A percentile compares a stretch with the other conserved stretches of the same genome.
phyloP scores from a whole-genome alignment of 2,888 invertebrate genomes.

The Mesoligia furuncula region DNA sequence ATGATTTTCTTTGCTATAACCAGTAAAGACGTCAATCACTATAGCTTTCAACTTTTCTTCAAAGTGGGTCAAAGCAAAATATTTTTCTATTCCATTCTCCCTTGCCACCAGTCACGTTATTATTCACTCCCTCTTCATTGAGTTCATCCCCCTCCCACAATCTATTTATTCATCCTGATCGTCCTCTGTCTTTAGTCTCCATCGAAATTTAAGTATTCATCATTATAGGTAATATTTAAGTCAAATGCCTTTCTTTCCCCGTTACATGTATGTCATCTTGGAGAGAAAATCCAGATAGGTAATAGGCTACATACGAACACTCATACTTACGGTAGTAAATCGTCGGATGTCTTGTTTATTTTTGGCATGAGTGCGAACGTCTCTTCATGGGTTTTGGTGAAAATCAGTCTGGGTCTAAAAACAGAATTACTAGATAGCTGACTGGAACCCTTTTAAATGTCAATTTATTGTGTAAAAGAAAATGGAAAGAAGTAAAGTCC shows the following conservation, averaged over 20 bases:
- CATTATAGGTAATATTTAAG: background rate
- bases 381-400: background rate
- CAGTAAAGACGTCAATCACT: background rate
- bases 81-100: background rate
- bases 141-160: no score
- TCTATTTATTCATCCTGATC: background rate
- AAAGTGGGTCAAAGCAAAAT: background rate
- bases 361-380: conserved; percentile 9
- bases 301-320: background rate
- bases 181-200: background rate
- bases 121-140: background rate
- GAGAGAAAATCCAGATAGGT: background rate
- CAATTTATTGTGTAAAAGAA: background rate
- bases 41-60: background rate
- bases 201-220: no score
- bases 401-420: conserved; percentile 9
- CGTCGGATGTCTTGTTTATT: conserved; percentile 21
- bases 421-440: background rate
- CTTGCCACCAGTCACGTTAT: background rate
- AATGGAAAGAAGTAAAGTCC: background rate
- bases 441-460: background rate
- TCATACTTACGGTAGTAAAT: conserved; percentile 14
- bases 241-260: no score
- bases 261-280: background rate
- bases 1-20: background rate